Evolutionary conservation across 2,888 invertebrate genomes (phyloP).

Genomic region (Oscheius sp.): DNA sequence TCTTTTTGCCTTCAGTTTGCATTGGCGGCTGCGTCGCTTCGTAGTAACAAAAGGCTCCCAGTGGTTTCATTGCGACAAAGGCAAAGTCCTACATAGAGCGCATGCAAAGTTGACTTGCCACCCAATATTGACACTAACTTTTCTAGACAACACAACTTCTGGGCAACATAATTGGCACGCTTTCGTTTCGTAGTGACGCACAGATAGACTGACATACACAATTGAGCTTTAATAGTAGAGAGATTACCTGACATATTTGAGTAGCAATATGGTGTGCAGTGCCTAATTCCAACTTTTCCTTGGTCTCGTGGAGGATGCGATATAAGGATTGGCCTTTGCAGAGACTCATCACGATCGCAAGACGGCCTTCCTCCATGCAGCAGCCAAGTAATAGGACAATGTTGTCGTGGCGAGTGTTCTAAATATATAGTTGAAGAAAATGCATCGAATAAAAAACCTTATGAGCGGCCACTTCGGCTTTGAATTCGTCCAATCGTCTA

Average conservation of each 20-base stretch:
- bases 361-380: constrained; percentile 94
- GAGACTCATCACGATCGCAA: constrained; percentile 93
- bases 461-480: constrained; percentile 90
- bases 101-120: too few species aligned
- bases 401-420: constrained; percentile 98
- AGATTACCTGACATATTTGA: constrained; percentile 89
- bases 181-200: too few species aligned
- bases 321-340: constrained; percentile 81
- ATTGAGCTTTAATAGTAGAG: constrained; percentile 26
- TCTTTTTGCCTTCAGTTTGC: too few species aligned
- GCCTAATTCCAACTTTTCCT: constrained; percentile 82
- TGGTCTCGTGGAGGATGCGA: constrained; percentile 46
- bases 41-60: too few species aligned
- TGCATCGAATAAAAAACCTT: constrained; percentile 75
- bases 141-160: too few species aligned
- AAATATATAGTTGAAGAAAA: constrained; percentile 76
- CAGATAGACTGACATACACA: constrained; percentile 18
- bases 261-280: constrained; percentile 91
- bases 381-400: constrained; percentile 98
- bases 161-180: too few species aligned
- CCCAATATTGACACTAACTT: too few species aligned
- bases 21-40: too few species aligned
- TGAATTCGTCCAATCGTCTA: constrained; percentile 91
- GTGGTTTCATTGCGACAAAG: too few species aligned
- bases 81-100: too few species aligned